These are phyloP conservation scores for Penelope pileata DNA, from an alignment of 2,113 vertebrate genomes.

Conservation along the genomic window DNA sequence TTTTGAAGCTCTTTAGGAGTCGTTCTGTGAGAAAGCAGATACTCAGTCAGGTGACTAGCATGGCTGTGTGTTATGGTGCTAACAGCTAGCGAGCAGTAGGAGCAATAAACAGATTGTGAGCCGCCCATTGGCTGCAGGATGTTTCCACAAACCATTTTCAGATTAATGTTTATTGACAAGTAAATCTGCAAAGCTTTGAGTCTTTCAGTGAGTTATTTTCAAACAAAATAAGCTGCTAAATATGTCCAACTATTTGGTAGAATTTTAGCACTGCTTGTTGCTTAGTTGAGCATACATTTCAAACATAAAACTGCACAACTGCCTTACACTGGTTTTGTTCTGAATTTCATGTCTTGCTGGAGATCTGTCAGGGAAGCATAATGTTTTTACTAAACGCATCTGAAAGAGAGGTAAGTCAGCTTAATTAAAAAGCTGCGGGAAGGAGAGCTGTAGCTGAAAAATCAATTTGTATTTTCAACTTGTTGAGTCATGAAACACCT, in stretches of 20 bases:
- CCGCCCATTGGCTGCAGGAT: background rate
- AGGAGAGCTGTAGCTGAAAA: conserved; percentile 9
- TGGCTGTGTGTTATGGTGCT: background rate
- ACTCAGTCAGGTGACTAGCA: background rate
- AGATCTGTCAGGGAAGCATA: background rate
- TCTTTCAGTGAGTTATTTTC: conserved; percentile 60
- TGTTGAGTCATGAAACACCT: background rate
- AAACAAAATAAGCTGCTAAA: conserved; percentile 61
- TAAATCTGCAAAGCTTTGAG: conserved; percentile 56
- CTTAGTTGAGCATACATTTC: conserved; percentile 33
- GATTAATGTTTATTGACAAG: conserved; percentile 64
- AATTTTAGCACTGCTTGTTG: conserved; percentile 42
- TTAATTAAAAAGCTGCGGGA: background rate
- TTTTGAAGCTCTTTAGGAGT: conserved; percentile 19
- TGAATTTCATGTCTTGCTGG: background rate
- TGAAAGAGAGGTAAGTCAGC: background rate
- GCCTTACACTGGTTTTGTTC: background rate
- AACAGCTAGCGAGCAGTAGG: conserved; percentile 40
- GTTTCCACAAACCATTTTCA: conserved; percentile 43
- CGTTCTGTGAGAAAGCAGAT: background rate
- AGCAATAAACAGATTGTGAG: conserved; percentile 57
- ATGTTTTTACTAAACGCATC: background rate
- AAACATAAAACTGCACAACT: background rate
- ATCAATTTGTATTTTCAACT: background rate
- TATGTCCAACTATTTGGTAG: conserved; percentile 50